Conservation (phyloP, 2,888 invertebrate genomes). For the Campoplex nolae region DNA sequence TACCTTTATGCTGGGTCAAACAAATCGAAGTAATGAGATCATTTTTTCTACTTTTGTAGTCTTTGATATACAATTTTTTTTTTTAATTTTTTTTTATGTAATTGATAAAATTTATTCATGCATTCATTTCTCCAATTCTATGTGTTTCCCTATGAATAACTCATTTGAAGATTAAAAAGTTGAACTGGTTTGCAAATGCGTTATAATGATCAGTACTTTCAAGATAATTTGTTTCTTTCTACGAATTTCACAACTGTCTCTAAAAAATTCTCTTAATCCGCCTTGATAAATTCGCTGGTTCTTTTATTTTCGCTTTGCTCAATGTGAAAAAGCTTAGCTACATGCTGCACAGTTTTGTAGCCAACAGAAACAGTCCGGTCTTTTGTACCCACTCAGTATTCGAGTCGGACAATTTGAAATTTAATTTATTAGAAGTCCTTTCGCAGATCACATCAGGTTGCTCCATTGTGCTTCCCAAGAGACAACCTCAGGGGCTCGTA, state of each 20-base stretch:
- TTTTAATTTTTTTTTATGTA: no score
- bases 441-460: slow-evolving; percentile 2
- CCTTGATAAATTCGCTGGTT: background rate
- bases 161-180: background rate
- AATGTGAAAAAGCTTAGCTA: background rate
- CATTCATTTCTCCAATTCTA: background rate
- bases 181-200: background rate
- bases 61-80: background rate
- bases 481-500: slow-evolving; percentile 28
- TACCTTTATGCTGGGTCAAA: background rate
- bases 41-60: background rate
- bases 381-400: slow-evolving; percentile 77
- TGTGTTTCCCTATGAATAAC: background rate
- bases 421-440: slow-evolving; percentile 80
- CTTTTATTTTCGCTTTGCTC: background rate
- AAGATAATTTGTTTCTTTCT: background rate
- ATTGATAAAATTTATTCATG: no score
- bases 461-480: slow-evolving; percentile 20
- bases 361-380: background rate
- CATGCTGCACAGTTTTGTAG: slow-evolving; percentile 7
- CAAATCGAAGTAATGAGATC: background rate
- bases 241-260: background rate
- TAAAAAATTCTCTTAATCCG: background rate
- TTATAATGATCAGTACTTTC: background rate
- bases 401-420: slow-evolving; percentile 76